Evolutionary conservation across 2,888 invertebrate genomes (phyloP).

Genomic region (Anticlea derivata): DNA sequence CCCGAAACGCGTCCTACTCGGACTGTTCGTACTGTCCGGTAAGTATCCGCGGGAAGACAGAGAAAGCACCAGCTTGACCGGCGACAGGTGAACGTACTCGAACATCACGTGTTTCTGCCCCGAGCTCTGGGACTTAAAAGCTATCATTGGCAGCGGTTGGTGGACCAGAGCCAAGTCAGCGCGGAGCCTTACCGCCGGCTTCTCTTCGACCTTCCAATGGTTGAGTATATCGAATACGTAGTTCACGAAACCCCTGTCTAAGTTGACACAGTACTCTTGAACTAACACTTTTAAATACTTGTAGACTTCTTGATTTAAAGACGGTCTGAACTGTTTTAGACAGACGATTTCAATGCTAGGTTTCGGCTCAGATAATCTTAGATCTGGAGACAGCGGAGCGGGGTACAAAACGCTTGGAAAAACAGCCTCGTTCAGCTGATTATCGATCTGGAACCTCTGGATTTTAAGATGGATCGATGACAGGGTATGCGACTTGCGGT

Average conservation of each 20-base stretch:
- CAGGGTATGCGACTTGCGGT: conserved; percentile 87
- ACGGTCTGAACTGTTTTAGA: conserved; percentile 78
- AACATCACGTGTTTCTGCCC: conserved; percentile 73
- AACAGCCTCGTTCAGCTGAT: conserved; percentile 88
- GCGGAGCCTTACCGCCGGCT: conserved; percentile 82
- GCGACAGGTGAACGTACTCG: conserved; percentile 84
- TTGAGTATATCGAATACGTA: conserved; percentile 86
- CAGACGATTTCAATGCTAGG: conserved; percentile 85
- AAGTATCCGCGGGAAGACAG: conserved; percentile 79
- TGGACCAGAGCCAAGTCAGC: conserved; percentile 84
- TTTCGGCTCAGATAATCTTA: conserved; percentile 58
- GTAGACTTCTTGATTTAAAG: conserved; percentile 82
- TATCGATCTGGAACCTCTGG: conserved; percentile 89
- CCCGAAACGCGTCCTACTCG: conserved; percentile 55
- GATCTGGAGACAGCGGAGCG: conserved; percentile 80
- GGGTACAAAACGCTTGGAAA: conserved; percentile 88
- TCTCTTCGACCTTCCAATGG: conserved; percentile 83
- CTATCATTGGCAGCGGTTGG: conserved; percentile 80
- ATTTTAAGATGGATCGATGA: conserved; percentile 87
- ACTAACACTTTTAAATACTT: conserved; percentile 86
- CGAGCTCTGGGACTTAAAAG: conserved; percentile 66
- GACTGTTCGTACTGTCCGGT: conserved; percentile 59
- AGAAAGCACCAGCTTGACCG: conserved; percentile 85
- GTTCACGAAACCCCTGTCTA: conserved; percentile 87
- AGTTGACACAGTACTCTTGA: conserved; percentile 87